These are phyloP conservation scores for Hippocampus abdominalis DNA, from an alignment of 2,113 vertebrate species.

Conservation along the genomic window DNA sequence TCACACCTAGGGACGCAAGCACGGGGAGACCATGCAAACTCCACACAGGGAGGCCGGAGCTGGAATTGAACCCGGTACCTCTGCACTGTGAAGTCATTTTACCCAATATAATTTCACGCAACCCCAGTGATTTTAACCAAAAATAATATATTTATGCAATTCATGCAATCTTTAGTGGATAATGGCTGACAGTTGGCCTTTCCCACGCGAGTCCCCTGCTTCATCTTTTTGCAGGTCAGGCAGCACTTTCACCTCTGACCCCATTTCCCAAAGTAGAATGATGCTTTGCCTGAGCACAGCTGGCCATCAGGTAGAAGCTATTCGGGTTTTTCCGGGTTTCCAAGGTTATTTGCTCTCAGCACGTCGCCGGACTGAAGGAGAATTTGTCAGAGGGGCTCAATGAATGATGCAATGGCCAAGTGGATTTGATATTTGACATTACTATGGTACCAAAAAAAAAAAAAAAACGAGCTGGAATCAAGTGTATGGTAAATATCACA, in stretches of 20 bases:
- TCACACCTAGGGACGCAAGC: too few species aligned
- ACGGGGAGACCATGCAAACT: too few species aligned
- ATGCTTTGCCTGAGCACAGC: conserved; percentile 58
- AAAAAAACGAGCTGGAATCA: conserved; percentile 43
- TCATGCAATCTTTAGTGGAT: not conserved
- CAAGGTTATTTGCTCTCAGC: conserved; percentile 46
- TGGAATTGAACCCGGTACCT: too few species aligned
- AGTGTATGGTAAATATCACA: conserved; percentile 14
- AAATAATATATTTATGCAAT: not conserved
- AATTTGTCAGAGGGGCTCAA: conserved; percentile 52
- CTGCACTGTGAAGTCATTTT: too few species aligned
- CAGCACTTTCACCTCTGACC: conserved; percentile 42
- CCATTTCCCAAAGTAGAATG: conserved; percentile 40
- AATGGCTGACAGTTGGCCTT: not conserved
- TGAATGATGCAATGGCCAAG: conserved; percentile 64
- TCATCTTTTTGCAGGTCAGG: conserved; percentile 36
- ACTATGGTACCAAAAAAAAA: conserved; percentile 56
- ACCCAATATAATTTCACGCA: not conserved
- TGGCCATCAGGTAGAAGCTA: conserved; percentile 58
- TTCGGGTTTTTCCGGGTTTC: conserved; percentile 58
- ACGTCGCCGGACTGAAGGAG: conserved; percentile 56
- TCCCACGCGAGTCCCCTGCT: not conserved
- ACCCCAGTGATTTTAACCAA: conserved; percentile 2
- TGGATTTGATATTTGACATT: conserved; percentile 69
- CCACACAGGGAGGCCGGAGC: too few species aligned